Evolutionary conservation across 2,888 invertebrate genomes (phyloP), one percentile per base, ranked within the genome.

Genomic region (Eustalomyia histrio): DNA sequence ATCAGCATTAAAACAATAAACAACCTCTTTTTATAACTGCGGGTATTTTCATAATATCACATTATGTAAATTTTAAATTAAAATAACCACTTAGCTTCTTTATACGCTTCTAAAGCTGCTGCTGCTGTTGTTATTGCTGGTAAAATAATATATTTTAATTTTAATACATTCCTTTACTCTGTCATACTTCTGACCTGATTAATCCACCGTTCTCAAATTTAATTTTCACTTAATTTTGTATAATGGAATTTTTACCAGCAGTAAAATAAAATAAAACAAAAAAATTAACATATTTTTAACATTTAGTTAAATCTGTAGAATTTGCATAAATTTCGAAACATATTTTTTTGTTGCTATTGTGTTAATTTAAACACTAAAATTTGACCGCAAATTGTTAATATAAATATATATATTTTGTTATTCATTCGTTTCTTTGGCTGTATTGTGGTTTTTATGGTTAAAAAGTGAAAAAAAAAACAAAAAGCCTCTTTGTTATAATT

Each of bases 261-360:
- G 57, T 8, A 17, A 10, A 52, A 52, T 21, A n/a, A 55, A 72
- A 68, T 68, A 10, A 63, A 14, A 52, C 33, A 33, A 65, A 57
- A 78, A 83, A 83, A 84, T 84, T 84, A 79, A 82, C 84, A 84
- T 84, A 84, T 84, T 84, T 84, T 82, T 47, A 79, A 65, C 81
- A 83, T 84, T 83, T 80, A 75, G 65, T 79, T 79, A 82, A 83
- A 80, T 81, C 76, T 72, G 71, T 60, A 58, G 78, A 71, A 84
- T 84, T 84, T 83, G 80, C 84, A 83, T 83, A 83, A 83, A 81
- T 83, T 83, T 63, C 57, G 47, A 52, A 55, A 16, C 64, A 50
- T 55, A 74, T 64, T 79, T 65, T 64, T 18, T 52, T 43, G 16
- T 64, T 43, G 64, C 33, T 35, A 33, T 12, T 68, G 60, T 18